Evolutionary conservation across 2,888 invertebrate species (phyloP).

Genomic region (Agrotis segetum): DNA sequence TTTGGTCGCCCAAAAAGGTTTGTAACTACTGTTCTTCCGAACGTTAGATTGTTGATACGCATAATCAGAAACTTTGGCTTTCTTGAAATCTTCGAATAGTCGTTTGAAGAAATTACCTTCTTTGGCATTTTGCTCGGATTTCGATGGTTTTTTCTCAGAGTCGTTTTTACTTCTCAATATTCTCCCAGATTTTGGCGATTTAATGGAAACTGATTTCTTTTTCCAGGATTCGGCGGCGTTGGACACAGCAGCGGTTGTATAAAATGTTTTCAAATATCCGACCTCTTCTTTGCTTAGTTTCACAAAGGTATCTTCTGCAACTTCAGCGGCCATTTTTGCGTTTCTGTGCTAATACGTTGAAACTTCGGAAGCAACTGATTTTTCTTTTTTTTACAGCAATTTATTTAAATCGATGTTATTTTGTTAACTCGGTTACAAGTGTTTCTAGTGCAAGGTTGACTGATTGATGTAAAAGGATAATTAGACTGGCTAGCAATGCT

Average conservation of each 20-base stretch:
- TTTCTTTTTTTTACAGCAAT: slow-evolving; percentile 18
- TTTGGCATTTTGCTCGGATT: slow-evolving; percentile 55
- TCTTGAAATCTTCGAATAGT: slow-evolving; percentile 80
- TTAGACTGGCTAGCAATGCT: slow-evolving; percentile 44
- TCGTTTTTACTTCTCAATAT: slow-evolving; percentile 71
- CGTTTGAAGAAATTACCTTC: slow-evolving; percentile 74
- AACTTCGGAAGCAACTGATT: slow-evolving; percentile 49
- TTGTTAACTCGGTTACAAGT: slow-evolving; percentile 52
- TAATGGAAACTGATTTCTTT: slow-evolving; percentile 80
- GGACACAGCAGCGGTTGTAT: slow-evolving; percentile 66
- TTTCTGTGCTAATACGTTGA: slow-evolving; percentile 35
- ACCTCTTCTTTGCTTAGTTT: slow-evolving; percentile 80
- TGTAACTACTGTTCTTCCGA: slow-evolving; percentile 78
- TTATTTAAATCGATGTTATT: slow-evolving; percentile 55
- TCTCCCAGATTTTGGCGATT: slow-evolving; percentile 82
- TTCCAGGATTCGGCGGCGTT: slow-evolving; percentile 78
- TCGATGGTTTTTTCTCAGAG: slow-evolving; percentile 25
- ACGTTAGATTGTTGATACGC: slow-evolving; percentile 80
- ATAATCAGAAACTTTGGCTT: slow-evolving; percentile 81
- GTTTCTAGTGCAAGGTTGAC: slow-evolving; percentile 58
- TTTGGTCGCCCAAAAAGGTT: slow-evolving; percentile 84
- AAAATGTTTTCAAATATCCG: slow-evolving; percentile 75
- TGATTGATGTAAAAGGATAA: slow-evolving; percentile 59
- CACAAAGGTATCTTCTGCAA: slow-evolving; percentile 74
- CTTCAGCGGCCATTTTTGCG: slow-evolving; percentile 77